A percentile compares a stretch with the other conserved stretches of the same genome.
phyloP scores from a whole-genome alignment of 2,888 invertebrate genomes.

The Sialis fuliginosa region DNA sequence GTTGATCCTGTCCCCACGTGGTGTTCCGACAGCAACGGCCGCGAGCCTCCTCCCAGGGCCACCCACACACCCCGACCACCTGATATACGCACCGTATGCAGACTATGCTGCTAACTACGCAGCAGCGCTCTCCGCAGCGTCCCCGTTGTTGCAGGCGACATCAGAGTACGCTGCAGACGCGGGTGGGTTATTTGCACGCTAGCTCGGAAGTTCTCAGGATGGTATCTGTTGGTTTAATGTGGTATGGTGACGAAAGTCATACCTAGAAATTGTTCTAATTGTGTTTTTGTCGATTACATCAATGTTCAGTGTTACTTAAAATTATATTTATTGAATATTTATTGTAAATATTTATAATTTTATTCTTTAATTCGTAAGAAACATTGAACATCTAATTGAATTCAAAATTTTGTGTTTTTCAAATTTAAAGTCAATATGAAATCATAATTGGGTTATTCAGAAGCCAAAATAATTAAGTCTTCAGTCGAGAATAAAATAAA shows the following conservation, averaged over 20 bases:
- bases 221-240: constrained; percentile 1
- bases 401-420: no score
- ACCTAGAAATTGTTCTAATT: not conserved
- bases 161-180: constrained; percentile 80
- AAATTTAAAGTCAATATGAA: no score
- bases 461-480: no score
- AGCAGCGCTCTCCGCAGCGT: constrained; percentile 58
- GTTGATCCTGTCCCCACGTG: constrained; percentile 77
- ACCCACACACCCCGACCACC: constrained; percentile 47
- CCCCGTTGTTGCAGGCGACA: constrained; percentile 63
- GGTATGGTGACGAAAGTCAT: not conserved
- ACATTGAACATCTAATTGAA: no score
- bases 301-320: not conserved
- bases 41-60: constrained; percentile 40
- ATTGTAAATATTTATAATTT: not conserved
- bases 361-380: no score
- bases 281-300: not conserved
- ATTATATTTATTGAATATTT: not conserved
- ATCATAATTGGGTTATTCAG: no score
- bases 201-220: constrained; percentile 20
- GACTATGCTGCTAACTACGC: constrained; percentile 86
- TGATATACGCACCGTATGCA: constrained; percentile 70
- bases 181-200: constrained; percentile 87
- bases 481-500: no score
- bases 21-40: constrained; percentile 66